Evolutionary conservation across 2,888 invertebrate genomes (phyloP), one percentile per base, ranked within the genome.

Genomic region (Apotomis betuletana): DNA sequence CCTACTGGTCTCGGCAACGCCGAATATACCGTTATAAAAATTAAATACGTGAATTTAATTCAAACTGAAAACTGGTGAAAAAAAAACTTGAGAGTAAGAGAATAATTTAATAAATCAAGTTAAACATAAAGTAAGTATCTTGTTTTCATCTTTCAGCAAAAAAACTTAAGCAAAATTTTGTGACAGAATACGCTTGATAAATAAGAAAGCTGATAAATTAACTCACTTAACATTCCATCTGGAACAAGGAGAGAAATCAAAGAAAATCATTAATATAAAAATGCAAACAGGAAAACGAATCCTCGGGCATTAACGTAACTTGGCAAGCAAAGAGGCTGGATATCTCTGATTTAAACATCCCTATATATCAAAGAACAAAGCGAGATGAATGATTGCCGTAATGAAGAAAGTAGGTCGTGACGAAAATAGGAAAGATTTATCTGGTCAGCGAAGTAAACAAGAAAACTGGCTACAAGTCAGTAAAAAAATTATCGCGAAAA

Each of bases 341-440:
- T 70, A 64, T 73, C 64, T 70, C 71, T 75, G 76, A 76, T 75
- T 74, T 76, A 65, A 71, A 74, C 70, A 73, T 75, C 67, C 51
- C 74, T 74, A 76, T 77, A 77, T 74, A 77, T 77, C 78, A 76
- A 67, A 74, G 75, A 78, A 78, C 77, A 78, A 78, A 76, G 76
- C 70, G 59, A 46, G 74, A 76, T 77, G 78, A 77, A 74, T 74
- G 75, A 77, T 75, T 65, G 73, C 64, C 70, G 62, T 61, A 67
- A 74, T 62, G 70, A 44, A 69, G 73, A 69, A 78, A 76, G 73
- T 77, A 76, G 78, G 76, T 76, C 78, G 76, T 70, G 69, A 68
- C 71, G 70, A 74, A 76, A 70, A 73, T 59, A 63, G 63, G 74
- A 75, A 75, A 76, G 75, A 75, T 77, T 75, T 77, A 76, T 78